Evolutionary conservation across 2,797 vertebrate genomes (phyloP).

Genomic region (Tadarida brasiliensis): DNA sequence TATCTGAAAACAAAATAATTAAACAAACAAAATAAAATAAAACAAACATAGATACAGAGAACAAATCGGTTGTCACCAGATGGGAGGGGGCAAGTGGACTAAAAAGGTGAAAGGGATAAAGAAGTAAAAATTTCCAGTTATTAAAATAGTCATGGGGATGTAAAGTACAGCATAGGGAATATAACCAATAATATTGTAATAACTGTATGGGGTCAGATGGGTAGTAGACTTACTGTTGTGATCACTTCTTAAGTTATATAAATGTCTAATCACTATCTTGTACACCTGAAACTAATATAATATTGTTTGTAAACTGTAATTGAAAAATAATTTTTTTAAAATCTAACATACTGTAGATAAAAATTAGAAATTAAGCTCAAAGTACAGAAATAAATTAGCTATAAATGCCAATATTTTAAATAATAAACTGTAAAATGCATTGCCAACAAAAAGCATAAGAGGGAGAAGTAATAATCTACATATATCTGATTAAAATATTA

Average conservation of each 20-base stretch:
- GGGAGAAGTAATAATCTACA: not conserved
- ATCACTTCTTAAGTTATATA: not conserved
- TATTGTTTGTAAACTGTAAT: not conserved
- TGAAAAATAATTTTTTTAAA: not conserved
- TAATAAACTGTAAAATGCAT: not conserved
- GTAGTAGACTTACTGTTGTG: not conserved
- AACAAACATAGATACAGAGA: not conserved
- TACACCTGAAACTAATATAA: not conserved
- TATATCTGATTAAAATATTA: not conserved
- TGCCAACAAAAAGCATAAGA: not conserved
- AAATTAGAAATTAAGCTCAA: not conserved
- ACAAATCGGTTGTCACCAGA: not conserved
- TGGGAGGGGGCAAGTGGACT: not conserved
- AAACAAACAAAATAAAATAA: not conserved
- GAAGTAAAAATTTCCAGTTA: not conserved
- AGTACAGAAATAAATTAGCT: not conserved
- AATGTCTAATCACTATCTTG: not conserved
- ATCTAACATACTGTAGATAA: not conserved
- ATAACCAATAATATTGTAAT: not conserved
- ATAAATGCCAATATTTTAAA: not conserved
- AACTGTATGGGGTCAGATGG: not conserved
- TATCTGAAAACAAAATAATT: not conserved
- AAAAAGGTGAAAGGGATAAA: not conserved
- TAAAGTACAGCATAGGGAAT: not conserved
- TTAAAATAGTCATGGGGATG: not conserved